These are phyloP conservation scores for Otolemur crassicaudatus DNA, from an alignment of 2,797 vertebrate genomes.

Conservation along the genomic window DNA sequence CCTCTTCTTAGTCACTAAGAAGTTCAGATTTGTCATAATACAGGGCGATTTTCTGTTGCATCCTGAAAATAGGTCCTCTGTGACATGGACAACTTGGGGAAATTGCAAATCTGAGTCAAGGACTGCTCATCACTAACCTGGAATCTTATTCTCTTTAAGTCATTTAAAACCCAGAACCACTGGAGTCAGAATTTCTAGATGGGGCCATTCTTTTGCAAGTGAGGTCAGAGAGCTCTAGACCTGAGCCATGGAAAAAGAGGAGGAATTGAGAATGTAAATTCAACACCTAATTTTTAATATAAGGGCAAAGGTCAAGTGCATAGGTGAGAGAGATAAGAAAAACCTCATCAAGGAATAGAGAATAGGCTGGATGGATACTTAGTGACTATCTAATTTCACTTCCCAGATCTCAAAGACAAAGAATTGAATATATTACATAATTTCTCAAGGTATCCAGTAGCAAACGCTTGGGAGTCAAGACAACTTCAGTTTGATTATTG, in stretches of 20 bases:
- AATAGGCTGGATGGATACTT: not conserved
- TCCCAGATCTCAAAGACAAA: conserved; percentile 16
- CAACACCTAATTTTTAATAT: conserved; percentile 54
- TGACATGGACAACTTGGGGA: conserved; percentile 19
- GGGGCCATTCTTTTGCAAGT: conserved; percentile 36
- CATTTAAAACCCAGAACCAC: conserved; percentile 43
- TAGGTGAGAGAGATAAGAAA: not conserved
- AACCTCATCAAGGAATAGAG: not conserved
- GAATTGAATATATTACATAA: not conserved
- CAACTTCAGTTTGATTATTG: not conserved
- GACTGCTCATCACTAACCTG: conserved; percentile 15
- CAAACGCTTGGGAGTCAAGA: not conserved
- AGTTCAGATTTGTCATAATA: not conserved
- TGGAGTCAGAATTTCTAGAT: conserved; percentile 29
- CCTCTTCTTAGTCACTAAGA: not conserved
- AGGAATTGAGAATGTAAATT: conserved; percentile 41
- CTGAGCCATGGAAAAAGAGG: not conserved
- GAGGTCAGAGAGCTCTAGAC: conserved; percentile 8
- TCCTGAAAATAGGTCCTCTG: not conserved
- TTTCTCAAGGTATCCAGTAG: not conserved
- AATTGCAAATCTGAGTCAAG: conserved; percentile 44
- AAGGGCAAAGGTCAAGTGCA: conserved; percentile 9
- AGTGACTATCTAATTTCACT: not conserved
- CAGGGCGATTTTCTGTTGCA: not conserved
- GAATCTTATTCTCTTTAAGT: conserved; percentile 51